phyloP scores from a whole-genome alignment of 2,888 invertebrate genomes.

The Copidosoma aretas region DNA sequence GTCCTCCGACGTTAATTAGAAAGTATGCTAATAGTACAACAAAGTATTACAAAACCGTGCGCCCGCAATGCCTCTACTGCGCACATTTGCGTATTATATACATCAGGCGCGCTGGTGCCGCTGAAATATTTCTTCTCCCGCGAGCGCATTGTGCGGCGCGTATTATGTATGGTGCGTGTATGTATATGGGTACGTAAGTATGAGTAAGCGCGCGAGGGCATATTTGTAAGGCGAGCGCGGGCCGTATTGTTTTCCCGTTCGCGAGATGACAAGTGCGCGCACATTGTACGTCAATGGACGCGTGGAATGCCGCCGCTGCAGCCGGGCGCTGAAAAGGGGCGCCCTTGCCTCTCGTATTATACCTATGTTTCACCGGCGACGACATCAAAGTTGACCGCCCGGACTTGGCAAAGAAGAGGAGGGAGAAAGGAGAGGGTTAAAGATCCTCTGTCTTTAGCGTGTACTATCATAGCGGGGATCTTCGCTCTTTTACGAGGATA shows the following conservation, averaged over 20 bases:
- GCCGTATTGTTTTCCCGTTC: slow-evolving; percentile 35
- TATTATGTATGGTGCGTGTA: not conserved
- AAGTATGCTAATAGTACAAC: too few species aligned
- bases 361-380: slow-evolving; percentile 1
- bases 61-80: too few species aligned
- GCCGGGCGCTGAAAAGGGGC: slow-evolving; percentile 32
- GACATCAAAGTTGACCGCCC: slow-evolving; percentile 47
- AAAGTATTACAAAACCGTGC: too few species aligned
- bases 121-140: too few species aligned
- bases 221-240: not conserved
- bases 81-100: too few species aligned
- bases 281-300: slow-evolving; percentile 29
- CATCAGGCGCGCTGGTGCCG: too few species aligned
- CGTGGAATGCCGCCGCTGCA: slow-evolving; percentile 23
- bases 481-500: not conserved
- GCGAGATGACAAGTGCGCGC: slow-evolving; percentile 41
- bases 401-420: slow-evolving; percentile 19
- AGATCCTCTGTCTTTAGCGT: too few species aligned
- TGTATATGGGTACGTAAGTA: not conserved
- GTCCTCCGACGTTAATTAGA: too few species aligned
- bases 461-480: too few species aligned
- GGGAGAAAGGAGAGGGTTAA: not conserved
- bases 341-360: not conserved
- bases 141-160: too few species aligned
- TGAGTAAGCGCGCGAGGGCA: not conserved